These are phyloP conservation scores for Eriocheir sinensis DNA, from an alignment of 1,140 invertebrate species.

Conservation along the genomic window DNA sequence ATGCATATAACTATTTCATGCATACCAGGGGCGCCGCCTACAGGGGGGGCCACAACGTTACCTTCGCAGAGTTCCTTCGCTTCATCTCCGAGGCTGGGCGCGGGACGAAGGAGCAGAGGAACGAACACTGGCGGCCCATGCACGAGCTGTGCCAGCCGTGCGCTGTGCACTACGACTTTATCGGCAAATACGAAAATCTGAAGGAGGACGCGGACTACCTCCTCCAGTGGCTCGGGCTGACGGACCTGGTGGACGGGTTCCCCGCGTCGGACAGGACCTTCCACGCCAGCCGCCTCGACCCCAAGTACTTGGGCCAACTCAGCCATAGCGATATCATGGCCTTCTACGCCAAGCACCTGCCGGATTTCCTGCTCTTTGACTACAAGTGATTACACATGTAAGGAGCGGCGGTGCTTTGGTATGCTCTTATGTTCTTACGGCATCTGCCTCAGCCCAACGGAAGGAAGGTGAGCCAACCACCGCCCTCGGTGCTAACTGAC, in stretches of 20 bases:
- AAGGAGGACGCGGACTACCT: slow-evolving; percentile 71
- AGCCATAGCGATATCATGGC: slow-evolving; percentile 45
- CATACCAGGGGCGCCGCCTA: not conserved
- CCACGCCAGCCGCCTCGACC: slow-evolving; percentile 56
- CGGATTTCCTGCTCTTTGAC: slow-evolving; percentile 68
- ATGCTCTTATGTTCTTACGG: no score
- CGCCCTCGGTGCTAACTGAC: no score
- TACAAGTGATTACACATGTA: no score
- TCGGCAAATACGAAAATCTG: slow-evolving; percentile 69
- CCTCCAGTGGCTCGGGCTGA: slow-evolving; percentile 59
- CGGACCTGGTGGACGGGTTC: slow-evolving; percentile 38
- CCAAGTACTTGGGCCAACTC: slow-evolving; percentile 65
- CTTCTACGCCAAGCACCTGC: slow-evolving; percentile 61
- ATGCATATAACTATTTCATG: no score
- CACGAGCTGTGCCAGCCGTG: slow-evolving; percentile 72
- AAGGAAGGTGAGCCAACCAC: no score
- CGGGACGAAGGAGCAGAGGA: slow-evolving; percentile 60
- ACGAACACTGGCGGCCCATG: slow-evolving; percentile 71
- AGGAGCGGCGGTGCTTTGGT: no score
- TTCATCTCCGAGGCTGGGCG: slow-evolving; percentile 64
- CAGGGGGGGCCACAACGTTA: slow-evolving; percentile 34
- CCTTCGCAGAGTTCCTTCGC: slow-evolving; percentile 68
- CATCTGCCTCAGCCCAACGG: no score
- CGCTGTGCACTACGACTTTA: slow-evolving; percentile 72
- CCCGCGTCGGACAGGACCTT: slow-evolving; percentile 47